phyloP scores from a whole-genome alignment of 2,888 invertebrate genomes.

The Kryphioiulus occultus region DNA sequence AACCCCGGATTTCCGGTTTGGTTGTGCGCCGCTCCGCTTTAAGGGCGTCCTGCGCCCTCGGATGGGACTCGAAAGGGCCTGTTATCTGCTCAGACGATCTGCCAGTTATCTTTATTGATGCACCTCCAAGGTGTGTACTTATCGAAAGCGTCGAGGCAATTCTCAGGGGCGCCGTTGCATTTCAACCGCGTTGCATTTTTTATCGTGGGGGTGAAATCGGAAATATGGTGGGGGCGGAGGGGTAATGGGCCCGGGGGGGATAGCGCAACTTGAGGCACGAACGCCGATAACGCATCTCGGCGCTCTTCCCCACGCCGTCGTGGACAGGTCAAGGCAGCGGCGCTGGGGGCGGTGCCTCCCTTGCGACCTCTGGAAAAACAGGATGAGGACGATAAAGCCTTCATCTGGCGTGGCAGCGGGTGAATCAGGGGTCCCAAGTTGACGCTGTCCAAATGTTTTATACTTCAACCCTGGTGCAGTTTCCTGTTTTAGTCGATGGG shows the following conservation, averaged over 20 bases:
- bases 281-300: background rate
- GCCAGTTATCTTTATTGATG: conserved; percentile 23
- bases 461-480: no score
- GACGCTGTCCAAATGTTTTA: no score
- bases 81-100: background rate
- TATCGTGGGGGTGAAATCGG: background rate
- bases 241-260: conserved; percentile 4
- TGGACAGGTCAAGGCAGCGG: background rate
- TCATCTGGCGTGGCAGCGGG: no score
- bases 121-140: conserved; percentile 23
- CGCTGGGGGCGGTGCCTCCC: background rate
- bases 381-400: no score
- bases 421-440: no score
- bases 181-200: conserved; percentile 13
- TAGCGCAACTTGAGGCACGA: background rate
- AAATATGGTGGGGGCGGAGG: background rate
- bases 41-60: background rate
- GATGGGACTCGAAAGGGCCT: background rate
- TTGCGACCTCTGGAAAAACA: no score
- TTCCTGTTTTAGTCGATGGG: no score
- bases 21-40: background rate
- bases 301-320: background rate
- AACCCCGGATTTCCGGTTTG: background rate
- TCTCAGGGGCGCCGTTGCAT: conserved; percentile 23
- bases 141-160: background rate